A percentile compares a stretch with the other conserved stretches of the same genome.
Evolutionary conservation across 2,113 vertebrate species (phyloP).

Genomic region (Lampris megalopsis): DNA sequence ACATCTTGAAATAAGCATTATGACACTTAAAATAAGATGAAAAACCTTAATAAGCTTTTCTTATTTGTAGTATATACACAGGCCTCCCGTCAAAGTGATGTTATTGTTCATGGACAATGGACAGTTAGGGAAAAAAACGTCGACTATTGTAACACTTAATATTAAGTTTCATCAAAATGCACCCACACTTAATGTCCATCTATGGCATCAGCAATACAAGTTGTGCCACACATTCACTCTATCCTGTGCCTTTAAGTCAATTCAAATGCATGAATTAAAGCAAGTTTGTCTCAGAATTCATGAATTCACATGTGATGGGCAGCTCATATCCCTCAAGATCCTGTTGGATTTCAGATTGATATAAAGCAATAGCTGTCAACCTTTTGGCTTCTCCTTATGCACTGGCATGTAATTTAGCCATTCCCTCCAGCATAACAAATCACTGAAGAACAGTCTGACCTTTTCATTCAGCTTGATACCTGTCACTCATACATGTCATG

Average conservation of each 20-base stretch:
- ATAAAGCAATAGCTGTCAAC: constrained; percentile 17
- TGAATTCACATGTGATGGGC: neutral
- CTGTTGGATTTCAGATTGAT: neutral
- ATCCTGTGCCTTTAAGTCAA: too few species aligned
- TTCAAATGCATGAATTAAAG: neutral
- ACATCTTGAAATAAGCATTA: too few species aligned
- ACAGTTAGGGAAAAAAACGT: neutral
- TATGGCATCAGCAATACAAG: neutral
- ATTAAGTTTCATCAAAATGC: neutral
- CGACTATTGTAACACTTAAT: neutral
- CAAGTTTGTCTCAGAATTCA: neutral
- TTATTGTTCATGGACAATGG: too few species aligned
- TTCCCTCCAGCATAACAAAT: constrained; percentile 35
- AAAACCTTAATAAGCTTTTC: too few species aligned
- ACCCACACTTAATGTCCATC: neutral
- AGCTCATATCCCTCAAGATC: neutral
- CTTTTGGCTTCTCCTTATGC: constrained; percentile 8
- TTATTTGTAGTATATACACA: too few species aligned
- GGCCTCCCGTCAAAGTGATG: too few species aligned
- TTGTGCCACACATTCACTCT: neutral
- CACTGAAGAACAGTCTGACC: constrained; percentile 40
- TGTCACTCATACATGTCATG: constrained; percentile 49
- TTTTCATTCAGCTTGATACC: constrained; percentile 46
- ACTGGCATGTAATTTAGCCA: constrained; percentile 17
- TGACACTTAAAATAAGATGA: too few species aligned